Evolutionary conservation across 2,797 vertebrate genomes (phyloP).

Genomic region (Melopsittacus undulatus): DNA sequence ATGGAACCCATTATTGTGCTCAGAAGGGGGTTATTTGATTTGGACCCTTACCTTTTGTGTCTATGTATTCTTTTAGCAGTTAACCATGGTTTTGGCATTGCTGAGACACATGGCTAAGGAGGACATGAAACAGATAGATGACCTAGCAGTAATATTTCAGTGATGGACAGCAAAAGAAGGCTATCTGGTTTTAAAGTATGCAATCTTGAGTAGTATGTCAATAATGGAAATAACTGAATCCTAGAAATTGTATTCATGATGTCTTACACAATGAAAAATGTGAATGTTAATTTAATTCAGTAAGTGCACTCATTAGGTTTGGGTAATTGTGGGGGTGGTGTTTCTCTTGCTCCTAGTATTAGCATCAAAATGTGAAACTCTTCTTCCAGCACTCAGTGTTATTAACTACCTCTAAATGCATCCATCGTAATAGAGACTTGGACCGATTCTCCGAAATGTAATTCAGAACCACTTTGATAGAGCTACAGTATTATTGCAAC

Average conservation of each 20-base stretch:
- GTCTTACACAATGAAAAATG: neutral
- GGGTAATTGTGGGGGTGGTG: neutral
- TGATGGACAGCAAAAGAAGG: neutral
- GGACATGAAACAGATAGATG: neutral
- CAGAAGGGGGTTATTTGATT: neutral
- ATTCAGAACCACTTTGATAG: neutral
- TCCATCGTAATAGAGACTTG: neutral
- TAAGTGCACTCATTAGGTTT: neutral
- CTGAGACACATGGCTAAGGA: neutral
- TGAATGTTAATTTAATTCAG: neutral
- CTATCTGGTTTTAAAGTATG: neutral
- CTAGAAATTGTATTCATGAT: neutral
- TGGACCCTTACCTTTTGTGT: neutral
- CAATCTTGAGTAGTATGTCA: neutral
- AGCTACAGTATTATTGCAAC: neutral
- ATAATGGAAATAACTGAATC: neutral
- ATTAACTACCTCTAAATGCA: neutral
- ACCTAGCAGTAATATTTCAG: neutral
- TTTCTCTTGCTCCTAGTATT: neutral
- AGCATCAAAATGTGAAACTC: neutral
- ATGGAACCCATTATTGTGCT: neutral
- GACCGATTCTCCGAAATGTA: neutral
- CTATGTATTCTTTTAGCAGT: neutral
- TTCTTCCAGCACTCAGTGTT: neutral
- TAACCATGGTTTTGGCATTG: neutral